Evolutionary conservation across 37 sponge, comb jelly and placozoan genomes (phyloP).

Genomic region (Mnemiopsis leidyi): DNA sequence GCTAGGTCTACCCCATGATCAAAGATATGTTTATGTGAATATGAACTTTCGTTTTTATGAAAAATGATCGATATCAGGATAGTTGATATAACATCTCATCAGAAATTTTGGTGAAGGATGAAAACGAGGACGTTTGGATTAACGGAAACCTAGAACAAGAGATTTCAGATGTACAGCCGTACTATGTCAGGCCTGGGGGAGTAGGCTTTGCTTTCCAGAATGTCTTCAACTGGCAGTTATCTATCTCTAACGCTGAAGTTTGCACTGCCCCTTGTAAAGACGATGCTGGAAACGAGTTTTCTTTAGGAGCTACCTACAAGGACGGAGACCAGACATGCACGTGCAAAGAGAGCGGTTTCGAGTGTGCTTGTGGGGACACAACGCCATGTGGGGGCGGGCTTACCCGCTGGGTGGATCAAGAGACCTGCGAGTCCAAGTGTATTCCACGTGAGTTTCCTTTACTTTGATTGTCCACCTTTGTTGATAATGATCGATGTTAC

Average conservation of each 20-base stretch:
- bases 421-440: not conserved
- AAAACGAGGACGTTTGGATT: not conserved
- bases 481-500: no score
- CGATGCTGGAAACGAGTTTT: no score
- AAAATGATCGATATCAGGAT: no score
- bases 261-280: no score
- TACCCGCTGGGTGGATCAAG: not conserved
- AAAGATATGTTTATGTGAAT: no score
- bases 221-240: not conserved
- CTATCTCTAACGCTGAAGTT: not conserved
- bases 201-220: not conserved
- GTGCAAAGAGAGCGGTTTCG: not conserved
- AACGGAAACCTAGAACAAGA: not conserved
- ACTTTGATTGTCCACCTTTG: no score
- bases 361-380: not conserved
- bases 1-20: no score
- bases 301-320: no score
- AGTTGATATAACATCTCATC: no score
- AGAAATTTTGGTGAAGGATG: not conserved
- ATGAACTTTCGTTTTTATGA: no score
- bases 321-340: slow-evolving; percentile 33
- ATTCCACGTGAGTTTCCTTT: not conserved
- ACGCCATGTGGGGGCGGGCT: not conserved
- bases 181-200: not conserved
- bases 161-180: not conserved